Percentiles rank a stretch among this genome's conserved stretches.
Evolutionary conservation across 1,140 invertebrate species (phyloP).

Genomic region (Apocrypta bakeri): DNA sequence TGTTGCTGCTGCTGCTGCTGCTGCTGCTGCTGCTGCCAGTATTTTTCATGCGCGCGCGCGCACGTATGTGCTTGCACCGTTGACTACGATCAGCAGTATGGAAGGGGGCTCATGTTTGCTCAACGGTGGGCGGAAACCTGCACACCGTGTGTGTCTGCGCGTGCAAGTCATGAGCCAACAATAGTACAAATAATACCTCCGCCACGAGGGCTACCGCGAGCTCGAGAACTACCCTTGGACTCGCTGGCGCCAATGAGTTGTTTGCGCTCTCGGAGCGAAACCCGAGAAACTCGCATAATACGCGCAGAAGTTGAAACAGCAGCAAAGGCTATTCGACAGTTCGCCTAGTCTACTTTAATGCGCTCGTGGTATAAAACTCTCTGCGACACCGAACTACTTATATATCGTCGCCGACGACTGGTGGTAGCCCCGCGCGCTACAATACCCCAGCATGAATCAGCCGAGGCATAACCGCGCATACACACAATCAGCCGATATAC

Average conservation of each 20-base stretch:
- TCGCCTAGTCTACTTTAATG: too few species aligned
- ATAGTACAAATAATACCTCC: constrained; percentile 73
- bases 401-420: background rate
- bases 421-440: background rate
- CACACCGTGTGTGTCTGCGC: too few species aligned
- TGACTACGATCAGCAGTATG: background rate
- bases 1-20: too few species aligned
- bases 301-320: too few species aligned
- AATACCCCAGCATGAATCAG: background rate
- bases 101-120: constrained; percentile 61
- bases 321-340: background rate
- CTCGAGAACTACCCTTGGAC: background rate
- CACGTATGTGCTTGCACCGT: background rate
- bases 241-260: constrained; percentile 1
- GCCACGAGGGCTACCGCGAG: background rate
- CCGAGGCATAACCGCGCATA: background rate
- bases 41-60: constrained; percentile 49
- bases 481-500: constrained; percentile 4
- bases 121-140: constrained; percentile 65
- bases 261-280: background rate
- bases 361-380: background rate
- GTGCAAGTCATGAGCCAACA: constrained; percentile 74
- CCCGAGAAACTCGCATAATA: background rate
- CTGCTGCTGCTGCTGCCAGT: constrained; percentile 33
- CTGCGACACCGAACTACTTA: background rate